Evolutionary conservation across 2,888 invertebrate genomes (phyloP).

Genomic region (Ophioninae sp.): DNA sequence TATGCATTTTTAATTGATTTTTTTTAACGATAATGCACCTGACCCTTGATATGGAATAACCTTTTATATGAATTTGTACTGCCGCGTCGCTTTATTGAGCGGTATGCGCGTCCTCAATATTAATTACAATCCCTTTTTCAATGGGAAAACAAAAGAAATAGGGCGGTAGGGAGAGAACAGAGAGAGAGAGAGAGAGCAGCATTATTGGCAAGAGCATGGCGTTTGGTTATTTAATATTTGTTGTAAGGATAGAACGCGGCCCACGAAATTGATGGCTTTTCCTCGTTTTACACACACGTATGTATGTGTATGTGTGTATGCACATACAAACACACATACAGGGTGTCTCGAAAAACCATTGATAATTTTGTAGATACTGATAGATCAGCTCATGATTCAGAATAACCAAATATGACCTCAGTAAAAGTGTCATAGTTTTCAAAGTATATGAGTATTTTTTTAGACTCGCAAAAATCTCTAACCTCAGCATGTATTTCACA

Average conservation of each 20-base stretch:
- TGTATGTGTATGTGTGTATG: neutral
- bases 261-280: conserved; percentile 33
- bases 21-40: conserved; percentile 48
- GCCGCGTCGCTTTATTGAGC: conserved; percentile 35
- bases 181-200: conserved; percentile 18
- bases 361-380: too few species aligned
- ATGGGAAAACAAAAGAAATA: neutral
- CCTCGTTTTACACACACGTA: conserved; percentile 3
- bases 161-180: neutral
- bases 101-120: conserved; percentile 11
- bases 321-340: neutral
- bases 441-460: too few species aligned
- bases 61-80: conserved; percentile 65
- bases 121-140: neutral
- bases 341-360: too few species aligned
- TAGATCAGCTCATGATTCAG: too few species aligned
- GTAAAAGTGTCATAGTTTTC: too few species aligned
- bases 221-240: conserved; percentile 14
- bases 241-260: conserved; percentile 16
- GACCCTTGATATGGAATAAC: conserved; percentile 49
- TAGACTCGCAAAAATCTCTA: too few species aligned
- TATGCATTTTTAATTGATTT: conserved; percentile 57
- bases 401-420: too few species aligned
- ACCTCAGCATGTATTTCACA: too few species aligned
- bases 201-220: conserved; percentile 19